Conservation (phyloP, 2,113 vertebrate species). For the Rhinichthys klamathensis region DNA sequence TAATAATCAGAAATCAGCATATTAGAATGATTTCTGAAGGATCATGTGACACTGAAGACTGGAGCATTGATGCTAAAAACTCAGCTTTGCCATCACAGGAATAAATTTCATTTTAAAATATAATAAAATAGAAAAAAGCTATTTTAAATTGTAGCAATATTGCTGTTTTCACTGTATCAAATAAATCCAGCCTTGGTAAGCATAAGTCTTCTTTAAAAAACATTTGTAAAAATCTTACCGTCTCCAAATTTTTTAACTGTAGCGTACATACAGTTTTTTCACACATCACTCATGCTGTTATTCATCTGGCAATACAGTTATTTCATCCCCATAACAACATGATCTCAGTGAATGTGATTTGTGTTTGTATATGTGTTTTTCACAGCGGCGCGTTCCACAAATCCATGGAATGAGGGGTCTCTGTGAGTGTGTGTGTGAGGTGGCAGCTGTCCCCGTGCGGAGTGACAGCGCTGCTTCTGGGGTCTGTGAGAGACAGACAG, state of each 20-base stretch:
- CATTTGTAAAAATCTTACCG: not conserved
- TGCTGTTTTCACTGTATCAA: not conserved
- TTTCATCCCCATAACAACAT: conserved; percentile 1
- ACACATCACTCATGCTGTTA: not conserved
- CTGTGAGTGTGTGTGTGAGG: conserved; percentile 19
- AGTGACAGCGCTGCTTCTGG: conserved; percentile 58
- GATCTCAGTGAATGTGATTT: not conserved
- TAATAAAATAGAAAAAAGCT: too few relatives aligned
- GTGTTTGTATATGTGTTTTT: not conserved
- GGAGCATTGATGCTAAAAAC: not conserved
- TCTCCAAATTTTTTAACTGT: not conserved
- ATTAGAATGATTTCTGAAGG: not conserved
- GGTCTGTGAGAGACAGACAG: conserved; percentile 70
- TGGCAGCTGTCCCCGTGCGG: conserved; percentile 45
- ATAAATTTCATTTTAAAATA: too few relatives aligned
- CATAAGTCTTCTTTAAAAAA: not conserved
- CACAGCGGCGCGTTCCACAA: not conserved
- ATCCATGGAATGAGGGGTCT: not conserved
- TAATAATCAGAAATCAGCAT: not conserved
- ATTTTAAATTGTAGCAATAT: not conserved
- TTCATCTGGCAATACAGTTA: not conserved
- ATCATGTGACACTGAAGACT: not conserved
- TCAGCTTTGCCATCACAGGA: not conserved
- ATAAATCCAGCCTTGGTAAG: not conserved
- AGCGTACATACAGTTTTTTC: not conserved